These are phyloP conservation scores for Propithecus deckenii DNA, from an alignment of 2,797 vertebrate species.

Conservation along the genomic window DNA sequence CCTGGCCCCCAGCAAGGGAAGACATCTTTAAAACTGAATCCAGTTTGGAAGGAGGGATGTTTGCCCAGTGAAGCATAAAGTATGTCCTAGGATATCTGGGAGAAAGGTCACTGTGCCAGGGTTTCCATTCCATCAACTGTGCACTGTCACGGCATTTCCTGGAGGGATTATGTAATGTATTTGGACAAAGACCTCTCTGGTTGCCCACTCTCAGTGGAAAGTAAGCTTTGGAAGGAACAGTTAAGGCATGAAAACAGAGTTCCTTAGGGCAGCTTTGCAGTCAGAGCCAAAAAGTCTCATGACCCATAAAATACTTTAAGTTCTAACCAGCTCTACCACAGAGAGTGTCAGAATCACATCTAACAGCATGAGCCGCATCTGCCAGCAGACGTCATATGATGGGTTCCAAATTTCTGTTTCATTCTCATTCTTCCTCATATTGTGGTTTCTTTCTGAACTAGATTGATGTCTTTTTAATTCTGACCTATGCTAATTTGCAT, in stretches of 20 bases:
- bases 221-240: slow-evolving; percentile 12
- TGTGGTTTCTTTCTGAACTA: slow-evolving; percentile 38
- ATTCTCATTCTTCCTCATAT: background rate
- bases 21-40: slow-evolving; percentile 53
- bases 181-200: slow-evolving; percentile 40
- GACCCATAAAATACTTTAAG: slow-evolving; percentile 40
- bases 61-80: slow-evolving; percentile 38
- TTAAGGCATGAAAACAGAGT: slow-evolving; percentile 12
- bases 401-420: background rate
- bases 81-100: slow-evolving; percentile 10
- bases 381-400: background rate
- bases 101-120: slow-evolving; percentile 62
- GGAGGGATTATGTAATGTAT: slow-evolving; percentile 6
- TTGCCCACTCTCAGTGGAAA: slow-evolving; percentile 13
- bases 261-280: slow-evolving; percentile 40
- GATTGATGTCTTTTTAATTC: slow-evolving; percentile 21
- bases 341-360: background rate
- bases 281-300: background rate
- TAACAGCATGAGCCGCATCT: background rate
- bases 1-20: slow-evolving; percentile 2
- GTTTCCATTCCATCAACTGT: slow-evolving; percentile 47
- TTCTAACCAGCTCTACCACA: background rate
- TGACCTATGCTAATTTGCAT: background rate
- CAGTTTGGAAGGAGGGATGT: slow-evolving; percentile 56
- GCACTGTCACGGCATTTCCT: background rate